Percentiles rank a stretch among this genome's conserved stretches.
These are phyloP conservation scores for Aspidiotus rigidus DNA, from an alignment of 2,888 invertebrate genomes.

Conservation along the genomic window DNA sequence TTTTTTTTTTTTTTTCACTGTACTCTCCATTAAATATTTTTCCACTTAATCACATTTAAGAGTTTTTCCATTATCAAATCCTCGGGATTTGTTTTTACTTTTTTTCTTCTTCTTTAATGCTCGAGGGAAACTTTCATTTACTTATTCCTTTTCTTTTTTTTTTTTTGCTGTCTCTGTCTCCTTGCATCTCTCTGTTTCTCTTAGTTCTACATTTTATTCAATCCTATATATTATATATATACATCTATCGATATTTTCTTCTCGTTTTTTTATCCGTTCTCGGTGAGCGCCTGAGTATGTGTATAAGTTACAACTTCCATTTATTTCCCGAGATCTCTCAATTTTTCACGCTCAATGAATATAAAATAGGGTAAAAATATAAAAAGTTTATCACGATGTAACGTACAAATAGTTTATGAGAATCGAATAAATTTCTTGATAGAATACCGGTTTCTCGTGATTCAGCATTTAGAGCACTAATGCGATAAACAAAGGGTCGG, in stretches of 20 bases:
- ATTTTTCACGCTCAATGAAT: conserved; percentile 30
- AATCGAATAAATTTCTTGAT: conserved; percentile 14
- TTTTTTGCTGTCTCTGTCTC: too few species aligned
- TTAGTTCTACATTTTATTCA: conserved; percentile 18
- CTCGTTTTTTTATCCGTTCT: conserved; percentile 20
- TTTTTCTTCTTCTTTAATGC: conserved; percentile 25
- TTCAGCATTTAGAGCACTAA: too few species aligned
- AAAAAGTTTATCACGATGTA: conserved; percentile 30
- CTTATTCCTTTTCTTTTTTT: conserved; percentile 29
- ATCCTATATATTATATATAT: too few species aligned
- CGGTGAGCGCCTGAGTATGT: conserved; percentile 16
- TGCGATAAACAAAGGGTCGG: too few species aligned
- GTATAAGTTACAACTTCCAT: conserved; percentile 29
- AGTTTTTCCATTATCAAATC: conserved; percentile 34
- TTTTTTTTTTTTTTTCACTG: conserved; percentile 27
- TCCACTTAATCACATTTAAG: conserved; percentile 34
- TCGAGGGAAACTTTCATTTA: conserved; percentile 32
- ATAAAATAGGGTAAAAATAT: conserved; percentile 34
- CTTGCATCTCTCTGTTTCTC: too few species aligned
- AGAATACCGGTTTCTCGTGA: too few species aligned
- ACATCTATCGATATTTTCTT: conserved; percentile 29
- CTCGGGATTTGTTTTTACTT: conserved; percentile 33
- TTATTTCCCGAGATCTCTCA: conserved; percentile 24
- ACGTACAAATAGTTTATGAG: conserved; percentile 23
- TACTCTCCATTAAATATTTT: conserved; percentile 31